Percentiles rank a stretch among this genome's conserved stretches.
phyloP scores from a whole-genome alignment of 2,113 vertebrate genomes.

The Harpagus bidentatus region DNA sequence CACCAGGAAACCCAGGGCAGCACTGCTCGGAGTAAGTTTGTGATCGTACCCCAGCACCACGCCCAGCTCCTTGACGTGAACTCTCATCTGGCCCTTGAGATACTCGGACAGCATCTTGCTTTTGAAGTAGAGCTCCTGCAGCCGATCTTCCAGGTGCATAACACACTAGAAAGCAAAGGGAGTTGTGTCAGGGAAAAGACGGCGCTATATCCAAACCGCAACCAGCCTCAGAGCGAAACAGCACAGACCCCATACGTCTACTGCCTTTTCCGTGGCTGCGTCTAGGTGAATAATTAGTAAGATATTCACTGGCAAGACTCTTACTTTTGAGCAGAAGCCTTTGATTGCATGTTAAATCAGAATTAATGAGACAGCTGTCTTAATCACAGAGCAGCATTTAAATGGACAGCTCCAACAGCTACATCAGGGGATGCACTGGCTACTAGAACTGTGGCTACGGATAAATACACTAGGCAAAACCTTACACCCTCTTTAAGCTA shows the following conservation, averaged over 20 bases:
- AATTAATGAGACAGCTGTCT: not conserved
- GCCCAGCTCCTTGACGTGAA: constrained; percentile 95
- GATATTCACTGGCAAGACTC: not conserved
- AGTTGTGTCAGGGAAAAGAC: constrained; percentile 12
- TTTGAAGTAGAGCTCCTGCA: constrained; percentile 98
- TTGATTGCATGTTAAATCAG: not conserved
- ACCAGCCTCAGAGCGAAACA: not conserved
- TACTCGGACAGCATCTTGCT: constrained; percentile 98
- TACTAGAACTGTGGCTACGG: not conserved
- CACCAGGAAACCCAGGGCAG: not conserved
- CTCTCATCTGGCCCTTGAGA: constrained; percentile 94
- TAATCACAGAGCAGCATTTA: not conserved
- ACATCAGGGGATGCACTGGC: not conserved
- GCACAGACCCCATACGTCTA: not conserved
- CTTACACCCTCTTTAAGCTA: not conserved
- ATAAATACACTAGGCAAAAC: not conserved
- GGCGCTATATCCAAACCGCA: not conserved
- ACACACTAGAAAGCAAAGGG: constrained; percentile 81
- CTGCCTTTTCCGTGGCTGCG: not conserved
- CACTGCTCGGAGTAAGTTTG: not conserved
- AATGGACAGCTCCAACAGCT: not conserved
- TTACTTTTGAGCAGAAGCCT: not conserved
- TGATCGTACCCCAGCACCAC: constrained; percentile 90
- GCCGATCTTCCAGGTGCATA: constrained; percentile 96
- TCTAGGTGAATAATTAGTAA: not conserved